Percentiles rank a stretch among this genome's conserved stretches.
Conservation (phyloP, 2,797 vertebrate species). For the Enteromius afrohamiltoni region DNA sequence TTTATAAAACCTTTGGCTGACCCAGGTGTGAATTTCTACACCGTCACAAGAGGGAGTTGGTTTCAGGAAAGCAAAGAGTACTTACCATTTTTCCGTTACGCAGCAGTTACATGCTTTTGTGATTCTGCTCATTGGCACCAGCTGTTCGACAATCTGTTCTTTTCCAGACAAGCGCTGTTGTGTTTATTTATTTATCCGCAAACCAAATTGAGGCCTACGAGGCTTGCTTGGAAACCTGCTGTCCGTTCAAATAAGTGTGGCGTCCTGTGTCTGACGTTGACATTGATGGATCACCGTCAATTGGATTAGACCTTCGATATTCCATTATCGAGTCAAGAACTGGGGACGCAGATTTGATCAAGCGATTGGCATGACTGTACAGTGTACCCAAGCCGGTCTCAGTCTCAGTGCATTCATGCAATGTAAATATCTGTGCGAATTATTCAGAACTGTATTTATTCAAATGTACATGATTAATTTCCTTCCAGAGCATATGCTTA, state of each 20-base stretch:
- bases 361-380: background rate
- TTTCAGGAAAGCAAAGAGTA: conserved; percentile 40
- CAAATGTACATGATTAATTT: background rate
- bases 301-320: conserved; percentile 41
- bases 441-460: background rate
- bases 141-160: conserved; percentile 63
- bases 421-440: background rate
- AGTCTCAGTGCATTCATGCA: too few relatives aligned
- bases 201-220: conserved; percentile 50
- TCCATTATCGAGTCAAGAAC: conserved; percentile 46
- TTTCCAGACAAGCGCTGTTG: conserved; percentile 41
- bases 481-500: background rate
- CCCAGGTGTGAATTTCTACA: conserved; percentile 28
- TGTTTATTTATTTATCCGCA: conserved; percentile 51
- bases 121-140: conserved; percentile 56
- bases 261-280: conserved; percentile 31
- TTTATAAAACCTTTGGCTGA: background rate
- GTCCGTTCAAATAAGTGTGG: conserved; percentile 30
- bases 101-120: conserved; percentile 61
- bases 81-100: conserved; percentile 54
- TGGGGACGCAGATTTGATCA: conserved; percentile 38
- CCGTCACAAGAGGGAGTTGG: conserved; percentile 21
- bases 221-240: conserved; percentile 41
- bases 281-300: conserved; percentile 42
- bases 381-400: too few relatives aligned